Evolutionary conservation across 2,113 vertebrate genomes (phyloP).

Genomic region (Crotophaga sulcirostris): DNA sequence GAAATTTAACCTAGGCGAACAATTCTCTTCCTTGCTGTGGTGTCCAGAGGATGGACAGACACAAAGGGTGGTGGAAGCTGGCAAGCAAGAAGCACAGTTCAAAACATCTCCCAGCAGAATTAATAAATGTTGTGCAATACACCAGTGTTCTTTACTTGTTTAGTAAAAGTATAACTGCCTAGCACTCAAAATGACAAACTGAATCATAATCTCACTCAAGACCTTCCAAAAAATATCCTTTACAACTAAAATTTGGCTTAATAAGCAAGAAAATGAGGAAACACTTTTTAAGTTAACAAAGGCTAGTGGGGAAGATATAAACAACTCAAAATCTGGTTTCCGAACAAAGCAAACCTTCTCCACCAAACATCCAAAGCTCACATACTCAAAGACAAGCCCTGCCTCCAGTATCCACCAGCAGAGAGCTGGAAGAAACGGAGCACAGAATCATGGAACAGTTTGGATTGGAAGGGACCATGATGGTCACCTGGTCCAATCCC

Average conservation of each 20-base stretch:
- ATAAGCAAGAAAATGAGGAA: not conserved
- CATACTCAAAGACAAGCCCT: fast-evolving
- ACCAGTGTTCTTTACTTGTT: not conserved
- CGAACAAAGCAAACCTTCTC: not conserved
- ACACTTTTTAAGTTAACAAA: not conserved
- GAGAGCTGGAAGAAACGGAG: too few relatives aligned
- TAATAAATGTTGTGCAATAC: not conserved
- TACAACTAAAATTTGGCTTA: not conserved
- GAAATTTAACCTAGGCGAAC: not conserved
- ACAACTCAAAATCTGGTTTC: not conserved
- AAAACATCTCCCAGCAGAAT: not conserved
- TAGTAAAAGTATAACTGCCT: not conserved
- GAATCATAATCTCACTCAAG: not conserved
- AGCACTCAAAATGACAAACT: not conserved
- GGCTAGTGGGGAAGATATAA: too few relatives aligned
- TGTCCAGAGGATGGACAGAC: not conserved
- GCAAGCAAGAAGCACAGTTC: not conserved
- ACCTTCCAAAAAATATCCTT: not conserved
- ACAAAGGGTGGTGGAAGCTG: not conserved
- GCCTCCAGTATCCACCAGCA: not conserved
- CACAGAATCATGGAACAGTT: too few relatives aligned
- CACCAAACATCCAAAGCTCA: too few relatives aligned
- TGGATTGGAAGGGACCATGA: too few relatives aligned
- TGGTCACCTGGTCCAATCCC: too few relatives aligned
- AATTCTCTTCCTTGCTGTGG: not conserved